A percentile compares a stretch with the other conserved stretches of the same genome.
Conservation (phyloP, 2,113 vertebrate species). For the Kryptolebias marmoratus region DNA sequence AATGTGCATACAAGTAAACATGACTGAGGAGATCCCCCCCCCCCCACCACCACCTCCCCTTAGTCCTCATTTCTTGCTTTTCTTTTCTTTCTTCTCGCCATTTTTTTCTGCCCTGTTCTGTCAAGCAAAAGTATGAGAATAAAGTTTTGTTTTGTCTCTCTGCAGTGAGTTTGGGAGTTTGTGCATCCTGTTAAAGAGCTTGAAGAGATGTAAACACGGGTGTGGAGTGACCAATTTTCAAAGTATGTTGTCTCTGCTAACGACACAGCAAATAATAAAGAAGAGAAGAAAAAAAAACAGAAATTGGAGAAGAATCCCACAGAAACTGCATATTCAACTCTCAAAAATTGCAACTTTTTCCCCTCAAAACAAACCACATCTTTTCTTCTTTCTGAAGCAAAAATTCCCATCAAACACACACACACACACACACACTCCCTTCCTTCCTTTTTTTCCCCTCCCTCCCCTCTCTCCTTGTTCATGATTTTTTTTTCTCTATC, state of each 20-base stretch:
- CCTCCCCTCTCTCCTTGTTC: constrained; percentile 49
- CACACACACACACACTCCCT: constrained; percentile 34
- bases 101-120: constrained; percentile 1
- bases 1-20: constrained; percentile 74
- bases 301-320: constrained; percentile 35
- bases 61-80: constrained; percentile 26
- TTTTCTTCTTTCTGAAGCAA: constrained; percentile 68
- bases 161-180: neutral
- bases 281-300: constrained; percentile 13
- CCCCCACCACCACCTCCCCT: neutral
- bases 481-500: constrained; percentile 52
- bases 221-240: constrained; percentile 58
- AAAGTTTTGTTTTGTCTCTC: constrained; percentile 23
- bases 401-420: constrained; percentile 51
- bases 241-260: constrained; percentile 37
- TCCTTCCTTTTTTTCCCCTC: constrained; percentile 17
- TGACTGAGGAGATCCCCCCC: constrained; percentile 54
- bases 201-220: constrained; percentile 56
- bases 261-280: constrained; percentile 27
- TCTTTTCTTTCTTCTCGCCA: neutral
- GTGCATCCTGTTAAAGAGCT: constrained; percentile 43
- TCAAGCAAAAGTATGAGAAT: constrained; percentile 18
- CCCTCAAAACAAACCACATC: constrained; percentile 64
- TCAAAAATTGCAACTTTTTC: constrained; percentile 63
- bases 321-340: constrained; percentile 44